These are phyloP conservation scores for Chitala chitala DNA, from an alignment of 2,113 vertebrate species.

Conservation along the genomic window DNA sequence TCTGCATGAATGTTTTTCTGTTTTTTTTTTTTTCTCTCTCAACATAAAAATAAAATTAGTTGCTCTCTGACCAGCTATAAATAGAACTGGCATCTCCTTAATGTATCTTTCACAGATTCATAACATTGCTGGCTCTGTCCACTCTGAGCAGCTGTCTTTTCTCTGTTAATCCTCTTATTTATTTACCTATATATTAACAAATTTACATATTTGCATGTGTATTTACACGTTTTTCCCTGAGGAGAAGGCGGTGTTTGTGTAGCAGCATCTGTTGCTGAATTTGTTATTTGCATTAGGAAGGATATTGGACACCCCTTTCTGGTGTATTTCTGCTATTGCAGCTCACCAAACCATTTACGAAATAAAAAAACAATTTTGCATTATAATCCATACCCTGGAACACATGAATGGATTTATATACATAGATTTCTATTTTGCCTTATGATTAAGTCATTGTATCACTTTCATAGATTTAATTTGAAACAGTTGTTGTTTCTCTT, in stretches of 20 bases:
- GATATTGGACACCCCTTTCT: not conserved
- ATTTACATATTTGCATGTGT: not conserved
- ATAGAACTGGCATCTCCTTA: not conserved
- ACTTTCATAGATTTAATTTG: too few species aligned
- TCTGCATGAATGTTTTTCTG: not conserved
- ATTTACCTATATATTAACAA: too few species aligned
- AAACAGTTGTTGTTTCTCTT: too few species aligned
- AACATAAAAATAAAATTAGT: not conserved
- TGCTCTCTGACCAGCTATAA: not conserved
- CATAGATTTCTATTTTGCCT: too few species aligned
- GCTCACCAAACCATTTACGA: too few species aligned
- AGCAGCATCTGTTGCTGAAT: too few species aligned
- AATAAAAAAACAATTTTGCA: too few species aligned
- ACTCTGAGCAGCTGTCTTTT: not conserved
- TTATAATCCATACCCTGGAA: too few species aligned
- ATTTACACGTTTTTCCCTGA: not conserved
- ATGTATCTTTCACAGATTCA: not conserved
- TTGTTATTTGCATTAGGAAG: not conserved
- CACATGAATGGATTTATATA: too few species aligned
- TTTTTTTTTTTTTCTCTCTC: too few species aligned
- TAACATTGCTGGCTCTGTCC: not conserved
- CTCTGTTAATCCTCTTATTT: not conserved
- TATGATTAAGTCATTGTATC: too few species aligned
- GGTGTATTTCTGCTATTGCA: not conserved
- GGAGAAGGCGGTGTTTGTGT: not conserved